Percentiles rank a stretch among this genome's conserved stretches.
phyloP scores from a whole-genome alignment of 2,113 vertebrate genomes.

The Elaphurus davidianus region DNA sequence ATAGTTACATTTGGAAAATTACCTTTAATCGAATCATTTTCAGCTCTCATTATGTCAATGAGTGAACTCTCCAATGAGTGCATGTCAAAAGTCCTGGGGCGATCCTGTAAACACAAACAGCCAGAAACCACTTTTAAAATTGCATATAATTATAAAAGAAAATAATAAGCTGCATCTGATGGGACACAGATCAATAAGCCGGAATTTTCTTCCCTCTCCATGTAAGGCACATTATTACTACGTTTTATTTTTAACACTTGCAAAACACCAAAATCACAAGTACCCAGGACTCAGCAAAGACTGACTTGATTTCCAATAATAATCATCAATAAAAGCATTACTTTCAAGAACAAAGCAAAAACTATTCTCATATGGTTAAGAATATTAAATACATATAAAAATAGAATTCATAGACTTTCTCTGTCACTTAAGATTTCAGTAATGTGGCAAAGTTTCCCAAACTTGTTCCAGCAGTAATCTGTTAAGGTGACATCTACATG shows the following conservation, averaged over 20 bases:
- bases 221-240: neutral
- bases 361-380: neutral
- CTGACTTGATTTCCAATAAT: conserved; percentile 17
- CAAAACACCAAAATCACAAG: conserved; percentile 37
- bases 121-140: conserved; percentile 70
- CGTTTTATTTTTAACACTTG: neutral
- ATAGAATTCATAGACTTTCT: neutral
- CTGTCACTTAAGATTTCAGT: neutral
- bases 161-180: neutral
- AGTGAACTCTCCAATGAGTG: conserved; percentile 99
- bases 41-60: conserved; percentile 99
- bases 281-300: neutral
- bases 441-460: neutral
- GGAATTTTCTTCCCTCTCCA: neutral
- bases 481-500: neutral
- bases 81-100: conserved; percentile 98
- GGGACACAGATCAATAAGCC: neutral
- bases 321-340: conserved; percentile 23
- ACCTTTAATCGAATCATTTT: conserved; percentile 99
- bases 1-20: conserved; percentile 76
- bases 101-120: conserved; percentile 90
- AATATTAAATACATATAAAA: neutral
- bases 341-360: conserved; percentile 34
- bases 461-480: neutral
- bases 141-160: neutral